These are phyloP conservation scores for Epinephelus lanceolatus DNA, from an alignment of 2,113 vertebrate genomes.

Conservation along the genomic window DNA sequence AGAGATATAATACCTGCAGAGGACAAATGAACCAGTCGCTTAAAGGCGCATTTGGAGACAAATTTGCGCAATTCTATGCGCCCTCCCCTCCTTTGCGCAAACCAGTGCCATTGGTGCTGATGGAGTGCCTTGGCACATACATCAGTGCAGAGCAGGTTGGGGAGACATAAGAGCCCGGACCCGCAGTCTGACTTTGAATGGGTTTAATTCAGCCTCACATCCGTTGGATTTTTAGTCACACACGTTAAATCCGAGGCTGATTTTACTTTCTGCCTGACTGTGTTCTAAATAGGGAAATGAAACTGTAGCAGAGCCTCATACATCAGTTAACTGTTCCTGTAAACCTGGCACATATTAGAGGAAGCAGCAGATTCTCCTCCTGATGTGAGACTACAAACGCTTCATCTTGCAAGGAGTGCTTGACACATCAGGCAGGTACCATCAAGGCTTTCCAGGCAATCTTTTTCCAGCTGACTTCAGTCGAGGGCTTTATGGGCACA, in stretches of 20 bases:
- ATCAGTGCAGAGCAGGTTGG: conserved; percentile 14
- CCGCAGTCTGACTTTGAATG: conserved; percentile 15
- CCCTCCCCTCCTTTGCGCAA: conserved; percentile 59
- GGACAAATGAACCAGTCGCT: background rate
- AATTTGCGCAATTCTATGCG: conserved; percentile 49
- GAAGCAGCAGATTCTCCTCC: conserved; percentile 41
- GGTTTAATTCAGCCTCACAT: background rate
- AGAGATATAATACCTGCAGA: conserved; percentile 24
- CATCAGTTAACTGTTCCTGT: conserved; percentile 5
- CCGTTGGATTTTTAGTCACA: background rate
- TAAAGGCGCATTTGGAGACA: conserved; percentile 30
- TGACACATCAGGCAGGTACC: conserved; percentile 48
- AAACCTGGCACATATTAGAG: conserved; percentile 12
- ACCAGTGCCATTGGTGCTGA: conserved; percentile 2
- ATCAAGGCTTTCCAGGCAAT: conserved; percentile 42
- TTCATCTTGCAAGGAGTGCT: conserved; percentile 22
- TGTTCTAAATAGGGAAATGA: conserved; percentile 1
- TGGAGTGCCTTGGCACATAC: conserved; percentile 42
- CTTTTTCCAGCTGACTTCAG: conserved; percentile 52
- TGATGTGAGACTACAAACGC: conserved; percentile 40
- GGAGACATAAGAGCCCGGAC: background rate
- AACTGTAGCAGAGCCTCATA: conserved; percentile 5
- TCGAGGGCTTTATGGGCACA: conserved; percentile 18
- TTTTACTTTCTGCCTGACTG: background rate
- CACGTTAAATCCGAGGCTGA: background rate